A percentile compares a stretch with the other conserved stretches of the same genome.
These are phyloP conservation scores for Drepana falcataria DNA, from an alignment of 2,888 invertebrate species.

Conservation along the genomic window DNA sequence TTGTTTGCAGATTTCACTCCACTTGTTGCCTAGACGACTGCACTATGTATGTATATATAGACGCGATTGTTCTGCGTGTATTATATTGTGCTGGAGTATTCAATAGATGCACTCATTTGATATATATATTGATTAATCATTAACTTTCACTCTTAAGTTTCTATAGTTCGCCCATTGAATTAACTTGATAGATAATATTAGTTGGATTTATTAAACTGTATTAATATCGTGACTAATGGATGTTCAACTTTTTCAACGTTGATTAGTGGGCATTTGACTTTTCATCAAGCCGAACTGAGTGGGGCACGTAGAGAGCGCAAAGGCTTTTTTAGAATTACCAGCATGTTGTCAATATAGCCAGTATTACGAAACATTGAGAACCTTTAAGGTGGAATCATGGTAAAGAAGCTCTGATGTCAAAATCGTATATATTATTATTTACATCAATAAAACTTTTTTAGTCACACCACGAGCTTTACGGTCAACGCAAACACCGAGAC, in stretches of 20 bases:
- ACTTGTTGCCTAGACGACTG: constrained; percentile 24
- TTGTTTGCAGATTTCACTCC: constrained; percentile 48
- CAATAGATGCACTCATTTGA: constrained; percentile 49
- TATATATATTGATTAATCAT: constrained; percentile 50
- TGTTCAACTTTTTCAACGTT: neutral
- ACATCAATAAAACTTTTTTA: no score
- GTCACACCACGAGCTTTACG: no score
- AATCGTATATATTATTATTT: no score
- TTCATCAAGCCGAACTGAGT: no score
- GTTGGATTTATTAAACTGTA: neutral
- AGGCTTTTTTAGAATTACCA: no score
- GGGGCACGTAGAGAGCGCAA: no score
- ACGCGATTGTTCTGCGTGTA: constrained; percentile 30
- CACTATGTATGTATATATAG: constrained; percentile 10
- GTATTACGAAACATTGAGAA: no score
- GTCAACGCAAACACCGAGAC: no score
- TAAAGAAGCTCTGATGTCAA: no score
- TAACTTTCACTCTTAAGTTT: constrained; percentile 46
- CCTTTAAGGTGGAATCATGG: no score
- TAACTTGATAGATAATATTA: constrained; percentile 9
- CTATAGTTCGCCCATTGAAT: constrained; percentile 4
- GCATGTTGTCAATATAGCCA: no score
- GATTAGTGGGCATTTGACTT: no score
- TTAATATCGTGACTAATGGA: neutral
- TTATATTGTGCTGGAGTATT: constrained; percentile 23